Conservation (phyloP, 2,888 invertebrate species). For the Hypena proboscidalis region DNA sequence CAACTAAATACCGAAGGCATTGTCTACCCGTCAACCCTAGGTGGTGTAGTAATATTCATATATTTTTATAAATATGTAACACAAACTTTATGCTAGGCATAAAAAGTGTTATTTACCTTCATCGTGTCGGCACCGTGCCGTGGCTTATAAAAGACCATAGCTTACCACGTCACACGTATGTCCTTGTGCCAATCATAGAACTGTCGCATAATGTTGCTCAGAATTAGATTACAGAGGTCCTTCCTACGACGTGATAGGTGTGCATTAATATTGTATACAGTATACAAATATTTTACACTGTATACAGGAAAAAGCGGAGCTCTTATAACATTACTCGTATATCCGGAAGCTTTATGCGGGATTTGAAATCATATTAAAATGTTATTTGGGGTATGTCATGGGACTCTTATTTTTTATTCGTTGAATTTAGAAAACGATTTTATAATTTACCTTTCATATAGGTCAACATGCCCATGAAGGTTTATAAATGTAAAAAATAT, state of each 20-base stretch:
- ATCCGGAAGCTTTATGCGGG: background rate
- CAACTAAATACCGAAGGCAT: too few relatives aligned
- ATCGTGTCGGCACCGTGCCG: constrained; percentile 5
- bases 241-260: constrained; percentile 40
- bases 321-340: constrained; percentile 4
- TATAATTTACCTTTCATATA: too few relatives aligned
- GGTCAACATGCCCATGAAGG: too few relatives aligned
- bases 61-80: too few relatives aligned
- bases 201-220: constrained; percentile 25
- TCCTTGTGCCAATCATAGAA: constrained; percentile 36
- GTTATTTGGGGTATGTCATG: background rate
- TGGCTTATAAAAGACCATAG: constrained; percentile 7
- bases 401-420: too few relatives aligned
- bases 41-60: too few relatives aligned
- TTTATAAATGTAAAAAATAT: too few relatives aligned
- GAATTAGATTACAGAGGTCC: constrained; percentile 37
- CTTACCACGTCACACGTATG: constrained; percentile 23
- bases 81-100: too few relatives aligned
- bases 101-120: too few relatives aligned
- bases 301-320: constrained; percentile 8
- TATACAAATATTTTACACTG: constrained; percentile 25
- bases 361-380: background rate
- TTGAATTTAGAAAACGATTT: too few relatives aligned
- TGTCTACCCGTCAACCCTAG: too few relatives aligned
- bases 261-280: constrained; percentile 25